phyloP scores from a whole-genome alignment of 2,113 vertebrate genomes.

The Hippocampus guttulatus region DNA sequence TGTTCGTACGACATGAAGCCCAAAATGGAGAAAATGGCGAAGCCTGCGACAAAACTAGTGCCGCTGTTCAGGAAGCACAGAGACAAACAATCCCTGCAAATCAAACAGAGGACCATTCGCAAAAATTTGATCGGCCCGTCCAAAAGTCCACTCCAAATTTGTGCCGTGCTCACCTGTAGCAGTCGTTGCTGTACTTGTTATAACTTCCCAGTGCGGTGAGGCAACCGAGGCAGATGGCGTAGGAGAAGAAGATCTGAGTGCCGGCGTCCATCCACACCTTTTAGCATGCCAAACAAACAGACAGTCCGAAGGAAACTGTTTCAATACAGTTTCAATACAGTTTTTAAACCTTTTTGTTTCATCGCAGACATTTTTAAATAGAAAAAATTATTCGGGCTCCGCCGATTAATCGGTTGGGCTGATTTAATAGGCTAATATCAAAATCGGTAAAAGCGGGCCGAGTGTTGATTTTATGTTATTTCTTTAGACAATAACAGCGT shows the following conservation, averaged over 20 bases:
- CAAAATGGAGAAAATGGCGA: slow-evolving; percentile 96
- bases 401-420: no score
- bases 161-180: slow-evolving; percentile 79
- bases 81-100: slow-evolving; percentile 83
- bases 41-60: slow-evolving; percentile 91
- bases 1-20: slow-evolving; percentile 95
- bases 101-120: neutral
- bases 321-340: no score
- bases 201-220: slow-evolving; percentile 94
- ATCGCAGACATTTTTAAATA: no score
- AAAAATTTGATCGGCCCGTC: neutral
- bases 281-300: neutral
- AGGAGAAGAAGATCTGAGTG: slow-evolving; percentile 97
- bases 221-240: slow-evolving; percentile 91
- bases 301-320: no score
- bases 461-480: no score
- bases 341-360: no score
- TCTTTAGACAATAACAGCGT: no score
- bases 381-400: no score
- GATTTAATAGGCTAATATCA: no score
- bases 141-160: neutral
- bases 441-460: no score
- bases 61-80: slow-evolving; percentile 91
- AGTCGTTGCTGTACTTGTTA: slow-evolving; percentile 96
- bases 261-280: slow-evolving; percentile 99